A percentile compares a stretch with the other conserved stretches of the same genome.
These are phyloP conservation scores for Brachionus calyciflorus DNA, from an alignment of 1,140 invertebrate genomes.

Conservation along the genomic window DNA sequence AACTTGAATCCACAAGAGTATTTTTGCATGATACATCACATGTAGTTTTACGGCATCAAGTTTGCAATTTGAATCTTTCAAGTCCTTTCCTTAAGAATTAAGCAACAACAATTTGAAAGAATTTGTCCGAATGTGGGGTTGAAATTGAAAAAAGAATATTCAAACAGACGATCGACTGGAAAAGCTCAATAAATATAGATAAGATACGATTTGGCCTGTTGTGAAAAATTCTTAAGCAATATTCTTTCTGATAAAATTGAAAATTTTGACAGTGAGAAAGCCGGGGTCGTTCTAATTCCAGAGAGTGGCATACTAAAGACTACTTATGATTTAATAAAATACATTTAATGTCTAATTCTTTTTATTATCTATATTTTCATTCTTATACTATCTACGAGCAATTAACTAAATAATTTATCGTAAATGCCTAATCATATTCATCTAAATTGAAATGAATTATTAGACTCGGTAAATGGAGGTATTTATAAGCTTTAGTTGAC, in stretches of 20 bases:
- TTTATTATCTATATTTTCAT: no score
- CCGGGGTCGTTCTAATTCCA: neutral
- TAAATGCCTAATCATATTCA: no score
- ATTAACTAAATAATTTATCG: no score
- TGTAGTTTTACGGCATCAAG: neutral
- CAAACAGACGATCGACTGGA: neutral
- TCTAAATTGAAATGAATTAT: no score
- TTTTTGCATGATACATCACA: conserved; percentile 9
- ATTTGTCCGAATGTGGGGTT: neutral
- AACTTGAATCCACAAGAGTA: neutral
- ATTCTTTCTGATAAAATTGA: neutral
- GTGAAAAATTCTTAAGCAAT: conserved; percentile 14
- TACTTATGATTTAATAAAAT: no score
- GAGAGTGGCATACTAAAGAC: neutral
- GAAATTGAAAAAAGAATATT: conserved; percentile 18
- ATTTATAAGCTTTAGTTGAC: no score
- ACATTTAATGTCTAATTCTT: no score
- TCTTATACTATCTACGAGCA: no score
- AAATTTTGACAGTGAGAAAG: conserved; percentile 7
- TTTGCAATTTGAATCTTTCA: neutral
- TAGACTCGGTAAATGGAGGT: no score
- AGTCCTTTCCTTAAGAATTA: neutral
- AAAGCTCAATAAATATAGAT: neutral
- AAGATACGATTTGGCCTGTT: neutral
- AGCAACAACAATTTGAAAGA: neutral